Evolutionary conservation across 1,140 invertebrate species (phyloP).

Genomic region (Chironomus striatipennis): DNA sequence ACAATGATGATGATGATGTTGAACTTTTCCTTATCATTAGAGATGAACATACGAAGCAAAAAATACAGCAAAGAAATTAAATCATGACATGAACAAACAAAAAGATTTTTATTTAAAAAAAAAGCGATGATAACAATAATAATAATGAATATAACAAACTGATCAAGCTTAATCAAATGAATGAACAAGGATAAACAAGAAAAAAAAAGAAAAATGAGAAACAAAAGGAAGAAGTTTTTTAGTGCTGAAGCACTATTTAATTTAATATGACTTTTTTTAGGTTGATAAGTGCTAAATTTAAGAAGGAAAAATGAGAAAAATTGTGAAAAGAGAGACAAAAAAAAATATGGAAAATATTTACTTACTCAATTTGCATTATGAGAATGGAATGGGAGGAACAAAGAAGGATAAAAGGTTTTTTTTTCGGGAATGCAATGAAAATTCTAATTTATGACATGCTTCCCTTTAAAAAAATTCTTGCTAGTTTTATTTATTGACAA

Average conservation of each 20-base stretch:
- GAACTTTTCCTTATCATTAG: neutral
- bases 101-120: neutral
- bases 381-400: neutral
- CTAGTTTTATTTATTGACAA: neutral
- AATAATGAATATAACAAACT: neutral
- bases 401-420: neutral
- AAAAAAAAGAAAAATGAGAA: neutral
- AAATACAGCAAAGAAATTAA: neutral
- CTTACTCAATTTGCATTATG: neutral
- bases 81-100: conserved; percentile 13
- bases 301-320: neutral
- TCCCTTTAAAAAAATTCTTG: neutral
- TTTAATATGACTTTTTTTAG: conserved; percentile 14
- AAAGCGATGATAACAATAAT: neutral
- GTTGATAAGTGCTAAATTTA: conserved; percentile 2
- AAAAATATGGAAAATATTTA: neutral
- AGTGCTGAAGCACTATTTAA: conserved; percentile 7
- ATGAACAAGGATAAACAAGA: neutral
- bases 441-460: neutral
- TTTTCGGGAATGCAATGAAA: too few relatives aligned
- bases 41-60: neutral
- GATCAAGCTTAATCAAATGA: neutral
- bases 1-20: neutral
- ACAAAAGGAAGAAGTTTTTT: neutral
- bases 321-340: too few relatives aligned